These are phyloP conservation scores for Bombycilla garrulus DNA, from an alignment of 2,113 vertebrate species.

Conservation along the genomic window DNA sequence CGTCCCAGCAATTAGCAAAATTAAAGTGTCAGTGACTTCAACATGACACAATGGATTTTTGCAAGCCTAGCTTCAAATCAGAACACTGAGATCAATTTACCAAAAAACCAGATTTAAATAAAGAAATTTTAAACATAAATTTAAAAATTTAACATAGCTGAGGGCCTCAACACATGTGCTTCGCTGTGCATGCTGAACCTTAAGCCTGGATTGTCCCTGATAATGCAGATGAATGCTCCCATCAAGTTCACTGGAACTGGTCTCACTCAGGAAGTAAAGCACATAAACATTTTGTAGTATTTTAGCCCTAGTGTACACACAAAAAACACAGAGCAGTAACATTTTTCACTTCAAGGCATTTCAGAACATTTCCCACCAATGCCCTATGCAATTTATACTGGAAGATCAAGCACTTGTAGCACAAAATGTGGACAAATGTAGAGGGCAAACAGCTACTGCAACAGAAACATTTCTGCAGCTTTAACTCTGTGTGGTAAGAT, in stretches of 20 bases:
- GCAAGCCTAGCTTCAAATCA: neutral
- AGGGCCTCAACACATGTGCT: accelerated
- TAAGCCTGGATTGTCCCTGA: neutral
- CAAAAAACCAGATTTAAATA: neutral
- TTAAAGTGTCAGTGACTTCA: neutral
- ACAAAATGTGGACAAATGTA: accelerated
- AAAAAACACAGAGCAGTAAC: neutral
- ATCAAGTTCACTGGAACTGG: neutral
- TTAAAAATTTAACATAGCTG: no score
- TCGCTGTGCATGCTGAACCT: neutral
- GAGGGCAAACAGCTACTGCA: accelerated
- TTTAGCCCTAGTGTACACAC: neutral
- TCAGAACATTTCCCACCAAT: neutral
- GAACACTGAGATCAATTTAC: neutral
- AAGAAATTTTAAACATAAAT: neutral
- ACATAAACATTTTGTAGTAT: neutral
- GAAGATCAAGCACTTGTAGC: neutral
- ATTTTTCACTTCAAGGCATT: neutral
- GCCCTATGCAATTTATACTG: neutral
- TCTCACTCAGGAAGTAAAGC: neutral
- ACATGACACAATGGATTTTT: neutral
- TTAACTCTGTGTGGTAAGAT: neutral
- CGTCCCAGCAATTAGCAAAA: neutral
- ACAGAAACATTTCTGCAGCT: neutral
- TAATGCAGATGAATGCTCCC: neutral